phyloP scores from a whole-genome alignment of 2,113 vertebrate genomes.

The Ploceus nigricollis region DNA sequence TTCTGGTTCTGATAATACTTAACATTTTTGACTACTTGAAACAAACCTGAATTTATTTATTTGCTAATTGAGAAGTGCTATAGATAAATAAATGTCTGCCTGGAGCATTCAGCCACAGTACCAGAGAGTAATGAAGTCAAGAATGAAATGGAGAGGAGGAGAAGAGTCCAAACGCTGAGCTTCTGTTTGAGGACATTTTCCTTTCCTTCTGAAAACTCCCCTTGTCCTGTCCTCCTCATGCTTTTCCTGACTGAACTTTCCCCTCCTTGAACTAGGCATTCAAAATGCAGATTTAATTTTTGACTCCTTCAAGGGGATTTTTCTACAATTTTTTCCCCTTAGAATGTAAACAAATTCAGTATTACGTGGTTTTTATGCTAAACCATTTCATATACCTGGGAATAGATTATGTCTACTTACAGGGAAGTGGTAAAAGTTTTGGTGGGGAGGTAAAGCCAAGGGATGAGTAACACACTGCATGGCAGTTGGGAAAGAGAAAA shows the following conservation, averaged over 20 bases:
- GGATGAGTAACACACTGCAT: not conserved
- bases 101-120: not conserved
- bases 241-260: not conserved
- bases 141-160: not conserved
- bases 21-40: not conserved
- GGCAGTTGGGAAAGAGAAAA: not conserved
- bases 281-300: not conserved
- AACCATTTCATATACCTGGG: not conserved
- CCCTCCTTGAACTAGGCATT: not conserved
- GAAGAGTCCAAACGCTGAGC: not conserved
- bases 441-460: not conserved
- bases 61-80: not conserved
- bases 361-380: not conserved
- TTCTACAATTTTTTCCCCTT: not conserved
- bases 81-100: not conserved
- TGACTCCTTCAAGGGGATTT: not conserved
- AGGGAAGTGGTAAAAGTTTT: not conserved
- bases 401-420: not conserved
- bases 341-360: not conserved
- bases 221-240: not conserved
- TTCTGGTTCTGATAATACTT: not conserved
- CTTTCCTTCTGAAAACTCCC: not conserved
- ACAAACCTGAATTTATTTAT: not conserved
- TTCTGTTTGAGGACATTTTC: constrained; percentile 1
- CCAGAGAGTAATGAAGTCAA: not conserved